Base-by-base conservation (phyloP, 2,113 vertebrate species). In the Rhabdomys dilectus region DNA sequence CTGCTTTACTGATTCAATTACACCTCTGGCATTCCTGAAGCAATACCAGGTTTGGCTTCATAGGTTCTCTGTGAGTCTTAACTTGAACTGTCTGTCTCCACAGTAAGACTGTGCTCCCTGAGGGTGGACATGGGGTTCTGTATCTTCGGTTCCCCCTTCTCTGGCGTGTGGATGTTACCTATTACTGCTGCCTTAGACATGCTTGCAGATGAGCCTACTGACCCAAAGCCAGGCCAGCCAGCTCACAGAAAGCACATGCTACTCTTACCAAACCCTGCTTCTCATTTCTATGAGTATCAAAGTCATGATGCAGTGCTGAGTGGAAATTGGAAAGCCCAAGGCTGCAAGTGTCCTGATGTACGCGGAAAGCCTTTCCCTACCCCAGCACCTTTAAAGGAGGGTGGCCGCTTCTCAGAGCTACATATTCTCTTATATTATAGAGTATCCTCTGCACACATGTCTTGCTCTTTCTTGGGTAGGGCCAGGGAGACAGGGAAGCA, bases 231-330 rank as follows among this genome's bases (percentile, higher is more conserved):
- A 90, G 29, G 6, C 39, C 56, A 68, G 45, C 48, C 22, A 60
- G 51, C 26, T 92, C 58, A 77, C 51, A 36, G 10, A 80, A 88
- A 60, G 19, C 5, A 70, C 60, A 68, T 11, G 45, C 3, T 70
- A 29, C 29, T 42, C 93, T 68, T n/a, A n/a, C 66, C 5, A 42
- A 72, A 84, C 58, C 80, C 45, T 68, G 66, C 22, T 66, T 96
- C 60, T 92, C 21, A 8, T 73, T 3, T 68, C 42, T 62, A 62
- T 53, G 62, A 78, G 62, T 17, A 86, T 17, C 53, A 39, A 96
- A 91, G 34, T 73, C 60, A 73, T 60, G 76, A 90, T 68, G 53
- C 45, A 95, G 56, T 5, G 19, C 24, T 70, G 75, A 88, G n/a
- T 58, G 26, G 70, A 75, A n/a, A 34, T 7, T 21, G 16, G 53